Conservation (phyloP, 2,888 invertebrate species). For the Polydrusus tereticollis region DNA sequence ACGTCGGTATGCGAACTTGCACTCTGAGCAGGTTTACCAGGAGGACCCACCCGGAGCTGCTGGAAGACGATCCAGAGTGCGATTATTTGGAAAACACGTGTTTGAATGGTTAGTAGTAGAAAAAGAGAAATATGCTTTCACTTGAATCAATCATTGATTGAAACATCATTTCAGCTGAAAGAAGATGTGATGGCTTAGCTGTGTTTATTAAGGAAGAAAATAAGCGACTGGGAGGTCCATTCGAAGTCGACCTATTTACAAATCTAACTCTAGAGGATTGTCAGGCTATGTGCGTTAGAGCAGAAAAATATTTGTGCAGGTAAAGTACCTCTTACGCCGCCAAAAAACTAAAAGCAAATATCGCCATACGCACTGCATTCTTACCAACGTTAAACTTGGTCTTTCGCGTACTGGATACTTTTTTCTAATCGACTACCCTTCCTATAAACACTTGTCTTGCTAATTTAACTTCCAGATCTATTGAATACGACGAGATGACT, state of each 20-base stretch:
- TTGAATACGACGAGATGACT: slow-evolving; percentile 90
- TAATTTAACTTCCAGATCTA: slow-evolving; percentile 77
- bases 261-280: slow-evolving; percentile 91
- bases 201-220: slow-evolving; percentile 93
- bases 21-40: slow-evolving; percentile 86
- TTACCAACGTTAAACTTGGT: too few relatives aligned
- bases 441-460: too few relatives aligned
- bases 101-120: slow-evolving; percentile 76
- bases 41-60: slow-evolving; percentile 85
- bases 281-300: slow-evolving; percentile 87
- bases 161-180: slow-evolving; percentile 74
- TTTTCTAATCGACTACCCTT: too few relatives aligned
- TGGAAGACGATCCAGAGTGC: slow-evolving; percentile 88
- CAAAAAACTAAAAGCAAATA: not conserved
- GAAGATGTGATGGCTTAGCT: slow-evolving; percentile 87
- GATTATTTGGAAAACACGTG: slow-evolving; percentile 94
- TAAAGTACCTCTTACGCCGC: slow-evolving; percentile 9
- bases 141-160: too few relatives aligned
- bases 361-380: not conserved
- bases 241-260: slow-evolving; percentile 88
- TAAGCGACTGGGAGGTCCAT: slow-evolving; percentile 87
- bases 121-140: too few relatives aligned
- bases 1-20: slow-evolving; percentile 82
- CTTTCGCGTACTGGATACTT: too few relatives aligned
- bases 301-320: slow-evolving; percentile 90